phyloP scores from a whole-genome alignment of 1,140 invertebrate genomes.

The Calycopis cecrops region DNA sequence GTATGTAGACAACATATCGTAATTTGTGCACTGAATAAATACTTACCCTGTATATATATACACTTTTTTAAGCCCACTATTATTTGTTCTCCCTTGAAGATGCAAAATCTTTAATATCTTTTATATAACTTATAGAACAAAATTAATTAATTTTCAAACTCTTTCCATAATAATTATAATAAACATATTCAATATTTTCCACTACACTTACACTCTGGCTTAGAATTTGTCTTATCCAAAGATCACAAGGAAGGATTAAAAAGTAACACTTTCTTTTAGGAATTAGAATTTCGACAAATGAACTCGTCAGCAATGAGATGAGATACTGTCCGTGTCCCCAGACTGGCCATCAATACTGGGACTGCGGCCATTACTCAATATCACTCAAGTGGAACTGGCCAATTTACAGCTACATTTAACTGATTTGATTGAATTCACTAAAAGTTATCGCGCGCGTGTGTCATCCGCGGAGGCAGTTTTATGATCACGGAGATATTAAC shows the following conservation, averaged over 20 bases:
- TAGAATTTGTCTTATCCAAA: neutral
- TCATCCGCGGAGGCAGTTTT: neutral
- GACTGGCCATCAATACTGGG: constrained; percentile 55
- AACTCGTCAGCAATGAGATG: constrained; percentile 47
- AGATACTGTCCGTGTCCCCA: constrained; percentile 39
- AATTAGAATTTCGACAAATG: constrained; percentile 57
- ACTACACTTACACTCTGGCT: too few relatives aligned
- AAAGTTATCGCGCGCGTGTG: constrained; percentile 40
- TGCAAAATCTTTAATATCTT: too few relatives aligned
- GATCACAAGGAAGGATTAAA: neutral
- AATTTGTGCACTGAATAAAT: too few relatives aligned
- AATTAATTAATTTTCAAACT: too few relatives aligned
- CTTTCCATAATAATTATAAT: too few relatives aligned
- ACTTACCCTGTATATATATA: too few relatives aligned
- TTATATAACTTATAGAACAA: too few relatives aligned
- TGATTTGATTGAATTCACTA: constrained; percentile 66
- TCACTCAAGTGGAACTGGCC: constrained; percentile 64
- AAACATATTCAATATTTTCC: too few relatives aligned
- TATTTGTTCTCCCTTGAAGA: too few relatives aligned
- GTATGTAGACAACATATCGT: too few relatives aligned
- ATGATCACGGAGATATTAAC: neutral
- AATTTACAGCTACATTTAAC: constrained; percentile 72
- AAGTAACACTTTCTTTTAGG: constrained; percentile 34
- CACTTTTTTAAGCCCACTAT: too few relatives aligned
- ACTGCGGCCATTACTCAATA: constrained; percentile 63